phyloP scores from a whole-genome alignment of 64 coral and sea anemone species.

The Stylophora pistillata region DNA sequence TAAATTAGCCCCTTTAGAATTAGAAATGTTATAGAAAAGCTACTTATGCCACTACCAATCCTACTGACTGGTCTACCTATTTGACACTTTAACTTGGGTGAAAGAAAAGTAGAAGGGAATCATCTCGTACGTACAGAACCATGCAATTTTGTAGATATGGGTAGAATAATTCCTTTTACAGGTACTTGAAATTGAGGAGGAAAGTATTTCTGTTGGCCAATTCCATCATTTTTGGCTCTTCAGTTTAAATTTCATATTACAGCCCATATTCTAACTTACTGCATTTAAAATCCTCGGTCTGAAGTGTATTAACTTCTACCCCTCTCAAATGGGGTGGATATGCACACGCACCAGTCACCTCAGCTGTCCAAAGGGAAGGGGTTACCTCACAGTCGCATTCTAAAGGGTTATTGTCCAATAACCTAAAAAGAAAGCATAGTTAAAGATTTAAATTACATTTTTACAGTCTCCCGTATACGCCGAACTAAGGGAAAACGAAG shows the following conservation, averaged over 20 bases:
- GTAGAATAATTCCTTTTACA: too few species aligned
- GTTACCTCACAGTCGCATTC: neutral
- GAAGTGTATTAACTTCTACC: neutral
- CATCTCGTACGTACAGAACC: too few species aligned
- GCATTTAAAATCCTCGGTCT: neutral
- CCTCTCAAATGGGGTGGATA: conserved; percentile 11
- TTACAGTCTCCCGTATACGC: too few species aligned
- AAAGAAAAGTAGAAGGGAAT: too few species aligned
- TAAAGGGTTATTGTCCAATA: conserved; percentile 18
- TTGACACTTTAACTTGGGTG: neutral
- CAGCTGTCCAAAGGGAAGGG: neutral
- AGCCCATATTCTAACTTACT: too few species aligned
- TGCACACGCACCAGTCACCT: conserved; percentile 16
- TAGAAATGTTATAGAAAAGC: neutral
- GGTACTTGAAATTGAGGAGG: too few species aligned
- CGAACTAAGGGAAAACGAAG: too few species aligned
- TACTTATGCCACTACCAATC: neutral
- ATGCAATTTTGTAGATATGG: too few species aligned
- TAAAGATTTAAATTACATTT: neutral
- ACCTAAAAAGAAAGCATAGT: neutral
- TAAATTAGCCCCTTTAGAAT: neutral
- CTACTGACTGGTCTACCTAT: neutral
- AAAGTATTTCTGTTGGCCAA: too few species aligned
- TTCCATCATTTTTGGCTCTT: too few species aligned
- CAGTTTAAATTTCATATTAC: too few species aligned